Conservation (phyloP, 2,113 vertebrate genomes). For the Chaetops frenatus region DNA sequence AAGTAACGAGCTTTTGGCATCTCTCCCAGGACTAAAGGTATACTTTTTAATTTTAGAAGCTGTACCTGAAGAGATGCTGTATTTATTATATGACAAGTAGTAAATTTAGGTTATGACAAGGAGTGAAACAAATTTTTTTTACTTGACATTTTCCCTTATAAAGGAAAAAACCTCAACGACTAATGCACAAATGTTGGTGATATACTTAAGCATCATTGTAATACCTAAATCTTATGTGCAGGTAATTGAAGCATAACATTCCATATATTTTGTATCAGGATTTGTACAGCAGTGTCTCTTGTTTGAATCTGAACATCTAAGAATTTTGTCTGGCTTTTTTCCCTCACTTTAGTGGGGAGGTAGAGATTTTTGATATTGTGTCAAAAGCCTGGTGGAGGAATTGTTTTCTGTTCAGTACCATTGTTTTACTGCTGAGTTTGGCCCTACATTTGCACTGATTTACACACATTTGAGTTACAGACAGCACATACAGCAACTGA, state of each 20-base stretch:
- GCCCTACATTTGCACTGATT: neutral
- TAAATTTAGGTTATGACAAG: slow-evolving; percentile 22
- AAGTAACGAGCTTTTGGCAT: slow-evolving; percentile 61
- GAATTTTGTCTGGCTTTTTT: neutral
- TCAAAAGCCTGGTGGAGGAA: neutral
- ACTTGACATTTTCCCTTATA: neutral
- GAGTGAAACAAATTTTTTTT: slow-evolving; percentile 11
- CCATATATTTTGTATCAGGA: neutral
- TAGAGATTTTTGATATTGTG: neutral
- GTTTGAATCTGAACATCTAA: neutral
- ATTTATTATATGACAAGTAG: slow-evolving; percentile 20
- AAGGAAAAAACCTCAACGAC: neutral
- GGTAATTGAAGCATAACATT: neutral
- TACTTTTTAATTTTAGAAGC: slow-evolving; percentile 55
- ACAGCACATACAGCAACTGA: neutral
- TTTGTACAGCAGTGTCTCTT: neutral
- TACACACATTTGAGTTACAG: neutral
- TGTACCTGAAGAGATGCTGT: slow-evolving; percentile 55
- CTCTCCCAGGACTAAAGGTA: slow-evolving; percentile 52
- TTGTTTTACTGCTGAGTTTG: neutral
- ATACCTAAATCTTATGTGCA: neutral
- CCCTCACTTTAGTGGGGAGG: neutral
- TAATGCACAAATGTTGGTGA: neutral
- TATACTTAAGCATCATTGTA: neutral
- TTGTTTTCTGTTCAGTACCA: neutral